Evolutionary conservation across 2,113 vertebrate species (phyloP), one percentile per base, ranked within the genome.

Genomic region (Onychorhynchus coronatus): DNA sequence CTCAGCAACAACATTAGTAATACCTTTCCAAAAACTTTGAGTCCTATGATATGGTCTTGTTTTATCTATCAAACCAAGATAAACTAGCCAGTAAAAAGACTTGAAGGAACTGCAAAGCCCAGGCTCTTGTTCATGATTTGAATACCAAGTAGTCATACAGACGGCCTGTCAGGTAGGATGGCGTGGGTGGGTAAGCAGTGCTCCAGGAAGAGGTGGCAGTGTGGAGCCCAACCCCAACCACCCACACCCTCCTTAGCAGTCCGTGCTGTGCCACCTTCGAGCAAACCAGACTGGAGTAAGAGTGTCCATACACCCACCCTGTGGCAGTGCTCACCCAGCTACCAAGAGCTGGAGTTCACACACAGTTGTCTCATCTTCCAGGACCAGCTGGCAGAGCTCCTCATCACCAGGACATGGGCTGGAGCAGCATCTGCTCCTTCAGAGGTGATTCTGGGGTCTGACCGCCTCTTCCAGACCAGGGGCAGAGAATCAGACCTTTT

Each of bases 141-240:
- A 78, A 87, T 41, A 89, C 8, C 27, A 84, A 70, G 25, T 10
- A 67, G 63, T 66, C 74, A 35, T n/a, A n/a, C n/a, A n/a, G 16
- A 31, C 47, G 55, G 52, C 27, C 33, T 23, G 13, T 3, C 4
- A 5, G 23, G 44, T 21, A 88, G 27, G 30, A 65, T 9, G 49
- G 15, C 33, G 44, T 0, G 0, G 14, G 19, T 27, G 49, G 37
- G 12, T 17, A 10, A 47, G 49, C 20, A 19, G 22, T 25, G n/a
- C 7, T 24, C 39, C 44, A 73, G 33, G 41, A 37, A 63, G 58
- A 58, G 15, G 44, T 4, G 3, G 37, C 56, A 76, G 42, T 2
- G 2, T 11, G 18, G 15, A 83, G 18, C n/a, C 41, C 42, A 52
- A 24, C 7, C 22, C 46, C 1, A 4, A 49, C 33, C 9, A 41